Base-by-base conservation (phyloP, 37 sponge, comb jelly and placozoan genomes). In the Theonella swinhoei region DNA sequence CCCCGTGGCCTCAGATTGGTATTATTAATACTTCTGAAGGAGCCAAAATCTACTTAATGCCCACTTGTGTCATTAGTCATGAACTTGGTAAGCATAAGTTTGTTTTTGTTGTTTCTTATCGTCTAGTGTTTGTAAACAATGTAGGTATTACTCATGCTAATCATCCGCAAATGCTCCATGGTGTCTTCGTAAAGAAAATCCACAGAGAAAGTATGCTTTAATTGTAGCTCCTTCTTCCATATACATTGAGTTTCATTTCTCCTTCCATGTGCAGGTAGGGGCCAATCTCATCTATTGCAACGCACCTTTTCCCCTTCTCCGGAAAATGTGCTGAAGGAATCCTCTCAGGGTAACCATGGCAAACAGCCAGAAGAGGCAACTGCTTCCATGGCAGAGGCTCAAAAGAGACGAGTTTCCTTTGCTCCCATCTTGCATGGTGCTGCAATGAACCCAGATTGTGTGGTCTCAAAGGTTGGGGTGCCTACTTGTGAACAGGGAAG, bases 1-100 rank as follows among this genome's bases (percentile, higher is more conserved):
- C n/a, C n/a, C n/a, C n/a, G n/a, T n/a, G n/a, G n/a, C n/a, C 7
- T 47, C 41, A 90, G 90, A 85, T 85, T 69, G 90, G 81, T 60
- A 75, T 85, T 42, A 62, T 81, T 28, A 80, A 84, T 64, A 71
- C 58, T 22, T 78, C 79, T 26, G 76, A 85, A 22, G 36, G 33
- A 11, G 31, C 80, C 3, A 90, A 85, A 67, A 25, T 90, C 63
- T 90, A 76, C 40, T 22, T 85, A 11, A 59, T 90, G 30, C 86
- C 90, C 36, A 85, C 90, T 0, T 90, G 80, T 3, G 31, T 70
- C 11, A 71, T 90, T 25, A 76, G 81, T 3, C 63, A 90, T 68
- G 77, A 80, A 31, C 77, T 90, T 43, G 90, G 90, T 90, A 62
- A 74, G 84, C 28, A 32, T 1, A 1, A 37, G n/a, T n/a, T n/a